A percentile compares a stretch with the other conserved stretches of the same genome.
Conservation (phyloP, 1,140 invertebrate species). For the Drosophila ambigua region DNA sequence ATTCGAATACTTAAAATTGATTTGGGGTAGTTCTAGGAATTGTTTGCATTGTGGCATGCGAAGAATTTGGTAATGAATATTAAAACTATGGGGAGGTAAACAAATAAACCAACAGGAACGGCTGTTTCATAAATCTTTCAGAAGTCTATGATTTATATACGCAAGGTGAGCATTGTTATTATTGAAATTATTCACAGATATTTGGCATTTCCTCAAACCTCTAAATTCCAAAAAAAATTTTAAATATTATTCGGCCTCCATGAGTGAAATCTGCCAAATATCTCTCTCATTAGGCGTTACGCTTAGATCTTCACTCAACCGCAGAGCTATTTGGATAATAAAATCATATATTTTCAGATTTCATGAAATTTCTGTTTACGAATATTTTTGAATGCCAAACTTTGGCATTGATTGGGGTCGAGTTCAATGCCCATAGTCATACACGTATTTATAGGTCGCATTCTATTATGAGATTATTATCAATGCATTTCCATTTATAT, state of each 20-base stretch:
- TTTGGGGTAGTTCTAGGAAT: constrained; percentile 2
- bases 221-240: no score
- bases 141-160: constrained; percentile 14
- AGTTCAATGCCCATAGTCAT: constrained; percentile 68
- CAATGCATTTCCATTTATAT: constrained; percentile 20
- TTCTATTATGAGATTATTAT: neutral
- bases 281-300: no score
- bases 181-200: no score
- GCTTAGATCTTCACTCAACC: neutral
- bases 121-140: constrained; percentile 39
- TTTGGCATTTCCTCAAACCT: neutral
- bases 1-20: constrained; percentile 12
- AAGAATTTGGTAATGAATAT: constrained; percentile 38
- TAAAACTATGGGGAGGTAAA: constrained; percentile 40
- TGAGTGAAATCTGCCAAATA: no score
- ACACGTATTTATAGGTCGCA: constrained; percentile 21
- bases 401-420: constrained; percentile 69
- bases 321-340: constrained; percentile 7
- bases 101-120: constrained; percentile 29
- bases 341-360: constrained; percentile 37
- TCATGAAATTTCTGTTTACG: constrained; percentile 42
- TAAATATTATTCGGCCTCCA: no score
- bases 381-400: constrained; percentile 59
- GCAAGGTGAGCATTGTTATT: neutral
- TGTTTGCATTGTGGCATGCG: constrained; percentile 13